Evolutionary conservation across 2,113 vertebrate genomes (phyloP).

Genomic region (Rhinolophus sinicus): DNA sequence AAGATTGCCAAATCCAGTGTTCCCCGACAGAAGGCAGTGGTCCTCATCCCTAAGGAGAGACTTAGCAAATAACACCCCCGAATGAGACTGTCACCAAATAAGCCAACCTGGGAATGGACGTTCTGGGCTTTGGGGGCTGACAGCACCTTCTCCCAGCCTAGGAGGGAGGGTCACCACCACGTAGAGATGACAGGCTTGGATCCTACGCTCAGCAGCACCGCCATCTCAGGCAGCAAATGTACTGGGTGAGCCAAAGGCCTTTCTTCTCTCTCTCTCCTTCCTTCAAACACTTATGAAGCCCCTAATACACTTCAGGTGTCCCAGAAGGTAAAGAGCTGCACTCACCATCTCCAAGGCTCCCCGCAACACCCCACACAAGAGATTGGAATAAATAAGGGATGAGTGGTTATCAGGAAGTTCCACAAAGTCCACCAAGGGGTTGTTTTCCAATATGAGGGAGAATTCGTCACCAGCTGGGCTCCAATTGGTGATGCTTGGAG

Average conservation of each 20-base stretch:
- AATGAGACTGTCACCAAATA: not conserved
- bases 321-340: not conserved
- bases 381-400: constrained; percentile 95
- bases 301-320: not conserved
- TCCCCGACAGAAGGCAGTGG: not conserved
- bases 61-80: not conserved
- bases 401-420: constrained; percentile 98
- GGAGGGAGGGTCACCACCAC: not conserved
- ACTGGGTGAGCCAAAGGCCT: not conserved
- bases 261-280: not conserved
- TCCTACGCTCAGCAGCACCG: not conserved
- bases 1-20: not conserved
- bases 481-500: constrained; percentile 99
- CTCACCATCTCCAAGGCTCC: constrained; percentile 98
- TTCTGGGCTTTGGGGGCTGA: not conserved
- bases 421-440: constrained; percentile 98
- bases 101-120: not conserved
- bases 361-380: constrained; percentile 95
- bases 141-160: not conserved
- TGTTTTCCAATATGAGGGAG: constrained; percentile 98
- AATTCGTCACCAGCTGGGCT: constrained; percentile 98
- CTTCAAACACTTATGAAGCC: not conserved
- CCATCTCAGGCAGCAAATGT: not conserved
- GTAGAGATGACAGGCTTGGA: not conserved
- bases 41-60: not conserved